Evolutionary conservation across 2,797 vertebrate species (phyloP).

Genomic region (Sebastes iracundus): DNA sequence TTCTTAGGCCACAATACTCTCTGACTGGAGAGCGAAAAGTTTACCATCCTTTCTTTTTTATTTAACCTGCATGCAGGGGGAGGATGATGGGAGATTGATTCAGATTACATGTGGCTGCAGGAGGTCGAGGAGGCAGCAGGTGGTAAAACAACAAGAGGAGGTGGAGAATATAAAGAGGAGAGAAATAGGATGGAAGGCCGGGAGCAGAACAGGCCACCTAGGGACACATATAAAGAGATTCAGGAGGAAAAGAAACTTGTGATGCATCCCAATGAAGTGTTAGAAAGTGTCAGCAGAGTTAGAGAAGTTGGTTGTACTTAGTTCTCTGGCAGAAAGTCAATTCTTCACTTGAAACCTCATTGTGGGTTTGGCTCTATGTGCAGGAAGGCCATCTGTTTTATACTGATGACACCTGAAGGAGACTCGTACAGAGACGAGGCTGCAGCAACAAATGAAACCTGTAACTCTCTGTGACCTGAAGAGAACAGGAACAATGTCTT

Average conservation of each 20-base stretch:
- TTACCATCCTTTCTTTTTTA: neutral
- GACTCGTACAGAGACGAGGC: neutral
- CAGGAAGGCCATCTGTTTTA: constrained; percentile 33
- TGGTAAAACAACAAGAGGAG: neutral
- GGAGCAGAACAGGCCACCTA: neutral
- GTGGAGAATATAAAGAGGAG: neutral
- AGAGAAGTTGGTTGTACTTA: neutral
- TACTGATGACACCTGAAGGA: neutral
- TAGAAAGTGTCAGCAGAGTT: neutral
- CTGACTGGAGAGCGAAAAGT: neutral
- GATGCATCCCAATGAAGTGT: neutral
- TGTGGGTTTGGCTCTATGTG: neutral
- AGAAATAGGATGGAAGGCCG: neutral
- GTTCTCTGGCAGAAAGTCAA: neutral
- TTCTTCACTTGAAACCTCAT: neutral
- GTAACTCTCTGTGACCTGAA: neutral
- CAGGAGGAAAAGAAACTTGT: neutral
- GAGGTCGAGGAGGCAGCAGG: neutral
- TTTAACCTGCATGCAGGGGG: neutral
- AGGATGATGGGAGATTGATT: neutral
- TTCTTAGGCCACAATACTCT: neutral
- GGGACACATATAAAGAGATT: neutral
- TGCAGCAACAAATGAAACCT: neutral
- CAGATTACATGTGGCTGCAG: neutral
- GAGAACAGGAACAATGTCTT: neutral